These are phyloP conservation scores for Schizopygopsis malacanthus DNA, from an alignment of 2,797 vertebrate species.

Conservation along the genomic window DNA sequence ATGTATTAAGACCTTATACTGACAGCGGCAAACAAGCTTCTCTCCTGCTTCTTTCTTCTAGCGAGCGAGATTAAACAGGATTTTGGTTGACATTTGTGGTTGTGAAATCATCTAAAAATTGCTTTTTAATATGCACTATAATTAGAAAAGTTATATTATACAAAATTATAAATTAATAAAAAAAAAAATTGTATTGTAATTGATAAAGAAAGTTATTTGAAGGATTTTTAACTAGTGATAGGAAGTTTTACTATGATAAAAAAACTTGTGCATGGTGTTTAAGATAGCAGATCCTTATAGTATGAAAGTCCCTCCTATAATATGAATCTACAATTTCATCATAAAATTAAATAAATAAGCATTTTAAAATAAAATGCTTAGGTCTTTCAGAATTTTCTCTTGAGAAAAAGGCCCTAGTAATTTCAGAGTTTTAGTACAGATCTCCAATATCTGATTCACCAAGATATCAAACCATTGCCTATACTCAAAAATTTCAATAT, in stretches of 20 bases:
- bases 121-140: not conserved
- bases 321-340: not conserved
- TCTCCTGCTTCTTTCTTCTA: not conserved
- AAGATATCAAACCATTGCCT: not conserved
- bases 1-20: slow-evolving; percentile 76
- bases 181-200: not conserved
- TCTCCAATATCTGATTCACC: not conserved
- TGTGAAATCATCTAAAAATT: not conserved
- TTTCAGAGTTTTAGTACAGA: not conserved
- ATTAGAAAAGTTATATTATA: not conserved
- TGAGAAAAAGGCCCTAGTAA: not conserved
- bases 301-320: not conserved
- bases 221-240: no score
- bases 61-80: not conserved
- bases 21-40: slow-evolving; percentile 65
- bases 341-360: not conserved
- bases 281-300: not conserved
- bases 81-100: not conserved
- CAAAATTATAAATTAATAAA: not conserved
- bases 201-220: not conserved
- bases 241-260: not conserved
- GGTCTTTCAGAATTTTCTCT: not conserved
- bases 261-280: not conserved
- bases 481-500: not conserved
- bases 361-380: no score